Conservation (phyloP, 2,888 invertebrate genomes). For the Melanophora roralis region DNA sequence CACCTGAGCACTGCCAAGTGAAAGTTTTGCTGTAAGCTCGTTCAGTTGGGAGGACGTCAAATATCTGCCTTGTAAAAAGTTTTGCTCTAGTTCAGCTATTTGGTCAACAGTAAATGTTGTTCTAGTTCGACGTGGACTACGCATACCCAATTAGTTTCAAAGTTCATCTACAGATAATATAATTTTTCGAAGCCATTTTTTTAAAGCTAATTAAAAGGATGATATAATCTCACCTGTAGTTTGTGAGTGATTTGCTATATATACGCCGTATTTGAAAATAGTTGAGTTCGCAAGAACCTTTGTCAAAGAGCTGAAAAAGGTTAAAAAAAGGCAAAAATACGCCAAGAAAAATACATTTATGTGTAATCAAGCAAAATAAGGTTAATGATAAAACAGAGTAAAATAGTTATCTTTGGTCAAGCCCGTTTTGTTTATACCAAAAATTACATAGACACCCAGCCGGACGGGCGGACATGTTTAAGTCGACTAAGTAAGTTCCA, state of each 20-base stretch:
- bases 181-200: not conserved
- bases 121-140: constrained; percentile 70
- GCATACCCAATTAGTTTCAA: constrained; percentile 69
- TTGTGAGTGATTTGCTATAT: constrained; percentile 60
- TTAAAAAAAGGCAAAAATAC: not conserved
- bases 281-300: constrained; percentile 69
- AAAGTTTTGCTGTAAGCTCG: constrained; percentile 68
- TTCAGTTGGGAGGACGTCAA: constrained; percentile 68
- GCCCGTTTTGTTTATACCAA: too few species aligned
- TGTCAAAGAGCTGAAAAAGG: constrained; percentile 67
- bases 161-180: constrained; percentile 68
- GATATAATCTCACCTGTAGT: constrained; percentile 35
- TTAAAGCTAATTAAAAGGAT: too few species aligned
- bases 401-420: too few species aligned
- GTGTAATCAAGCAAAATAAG: too few species aligned
- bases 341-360: too few species aligned
- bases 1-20: constrained; percentile 69
- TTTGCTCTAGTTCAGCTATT: constrained; percentile 69
- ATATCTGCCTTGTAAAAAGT: constrained; percentile 70
- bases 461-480: too few species aligned
- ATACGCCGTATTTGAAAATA: constrained; percentile 70
- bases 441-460: too few species aligned
- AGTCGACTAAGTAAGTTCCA: too few species aligned
- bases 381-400: too few species aligned
- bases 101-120: constrained; percentile 71